Evolutionary conservation across 2,797 vertebrate genomes (phyloP), one percentile per base, ranked within the genome.

Genomic region (Tympanoctomys barrerae): DNA sequence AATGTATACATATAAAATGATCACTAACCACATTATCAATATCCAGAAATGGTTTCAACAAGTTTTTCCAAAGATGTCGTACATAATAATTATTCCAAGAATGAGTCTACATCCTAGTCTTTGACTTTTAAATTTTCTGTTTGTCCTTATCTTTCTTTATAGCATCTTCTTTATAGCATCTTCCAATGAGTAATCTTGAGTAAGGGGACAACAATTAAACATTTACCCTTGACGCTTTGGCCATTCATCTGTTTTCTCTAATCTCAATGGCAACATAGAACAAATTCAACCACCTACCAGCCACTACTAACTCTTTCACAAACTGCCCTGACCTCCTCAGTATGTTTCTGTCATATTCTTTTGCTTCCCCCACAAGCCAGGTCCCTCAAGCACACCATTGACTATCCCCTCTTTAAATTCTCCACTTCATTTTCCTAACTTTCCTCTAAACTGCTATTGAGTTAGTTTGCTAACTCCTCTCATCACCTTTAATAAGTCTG

Each of bases 1-100:
- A 97, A 96, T 95, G 79, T 95, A 91, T 88, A 94, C 42, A 42
- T 93, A 75, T 75, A 91, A 96, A 95, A 96, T 94, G 93, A 88
- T 96, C 77, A 93, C 91, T 97, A 98, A 97, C 97, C 97, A 82
- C 93, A 90, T 95, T 97, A 95, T 96, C 96, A 98, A 97, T 97
- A 98, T 96, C 96, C 97, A 96, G 87, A 96, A 97, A 95, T 96
- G 95, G 92, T 97, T 97, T 94, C 78, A 95, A 94, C 79, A 96
- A 96, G 96, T 96, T 94, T 91, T 79, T 96, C 52, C 89, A 91
- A 94, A 83, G 92, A 95, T 39, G 19, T 95, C 90, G 96, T 93
- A 96, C 95, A 95, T 95, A 94, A 96, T 85, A 93, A 92, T 94
- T 92, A 93, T 96, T 96, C 95, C 36, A 97, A 84, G 78, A 83